These are phyloP conservation scores for Diabrotica undecimpunctata DNA, from an alignment of 1,140 invertebrate species.

Conservation along the genomic window DNA sequence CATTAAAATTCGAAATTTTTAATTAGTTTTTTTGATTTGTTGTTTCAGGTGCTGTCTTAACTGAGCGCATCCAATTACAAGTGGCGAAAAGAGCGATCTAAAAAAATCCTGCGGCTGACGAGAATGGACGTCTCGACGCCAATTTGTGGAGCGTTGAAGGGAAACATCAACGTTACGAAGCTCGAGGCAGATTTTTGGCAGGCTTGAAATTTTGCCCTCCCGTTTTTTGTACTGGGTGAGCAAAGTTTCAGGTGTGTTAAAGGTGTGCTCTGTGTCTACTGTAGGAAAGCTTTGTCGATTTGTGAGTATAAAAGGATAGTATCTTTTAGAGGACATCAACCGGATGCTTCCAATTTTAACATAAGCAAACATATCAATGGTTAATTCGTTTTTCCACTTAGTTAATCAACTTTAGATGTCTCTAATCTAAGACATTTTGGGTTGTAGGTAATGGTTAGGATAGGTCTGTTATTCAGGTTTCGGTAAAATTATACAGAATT, in stretches of 20 bases:
- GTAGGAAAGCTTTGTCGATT: not conserved
- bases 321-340: too few species aligned
- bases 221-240: constrained; percentile 43
- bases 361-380: too few species aligned
- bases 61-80: not conserved
- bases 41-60: constrained; percentile 13
- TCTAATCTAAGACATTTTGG: too few species aligned
- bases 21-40: constrained; percentile 16
- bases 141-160: not conserved
- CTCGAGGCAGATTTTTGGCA: constrained; percentile 26
- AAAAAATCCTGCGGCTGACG: constrained; percentile 1
- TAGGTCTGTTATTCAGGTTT: too few species aligned
- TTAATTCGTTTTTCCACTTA: too few species aligned
- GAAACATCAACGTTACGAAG: not conserved
- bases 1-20: not conserved
- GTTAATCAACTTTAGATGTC: too few species aligned
- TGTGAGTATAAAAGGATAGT: too few species aligned
- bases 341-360: too few species aligned
- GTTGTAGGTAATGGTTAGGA: too few species aligned
- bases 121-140: not conserved
- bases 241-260: constrained; percentile 49
- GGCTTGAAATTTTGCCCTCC: constrained; percentile 48
- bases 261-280: constrained; percentile 17
- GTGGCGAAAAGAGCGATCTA: not conserved
- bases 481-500: too few species aligned